phyloP scores from a whole-genome alignment of 2,797 vertebrate species.

The Enteromius trimaculatus region DNA sequence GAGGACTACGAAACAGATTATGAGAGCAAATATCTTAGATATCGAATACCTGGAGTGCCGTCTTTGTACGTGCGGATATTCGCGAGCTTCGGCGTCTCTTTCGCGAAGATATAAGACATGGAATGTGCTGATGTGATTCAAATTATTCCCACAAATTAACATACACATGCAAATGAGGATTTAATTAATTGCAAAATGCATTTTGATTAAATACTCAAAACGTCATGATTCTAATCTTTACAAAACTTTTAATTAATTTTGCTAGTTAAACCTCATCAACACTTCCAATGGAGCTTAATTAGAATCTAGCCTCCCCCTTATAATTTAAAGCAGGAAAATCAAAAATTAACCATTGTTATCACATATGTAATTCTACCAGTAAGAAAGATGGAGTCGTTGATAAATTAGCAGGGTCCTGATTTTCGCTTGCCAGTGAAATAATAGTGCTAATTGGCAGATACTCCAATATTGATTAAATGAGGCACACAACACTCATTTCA shows the following conservation, averaged over 20 bases:
- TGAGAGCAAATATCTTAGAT: constrained; percentile 62
- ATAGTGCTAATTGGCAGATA: constrained; percentile 82
- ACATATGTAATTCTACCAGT: constrained; percentile 78
- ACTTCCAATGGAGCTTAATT: constrained; percentile 82
- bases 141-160: constrained; percentile 76
- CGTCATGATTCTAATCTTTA: constrained; percentile 84
- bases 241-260: constrained; percentile 84
- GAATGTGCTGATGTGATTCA: constrained; percentile 69
- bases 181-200: constrained; percentile 80
- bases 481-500: constrained; percentile 76
- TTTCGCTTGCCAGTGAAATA: constrained; percentile 77
- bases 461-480: constrained; percentile 85
- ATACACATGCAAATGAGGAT: constrained; percentile 78
- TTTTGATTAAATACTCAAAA: constrained; percentile 85
- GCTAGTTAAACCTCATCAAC: constrained; percentile 83
- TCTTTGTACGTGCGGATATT: constrained; percentile 54
- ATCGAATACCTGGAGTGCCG: constrained; percentile 36
- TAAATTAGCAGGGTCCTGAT: constrained; percentile 75
- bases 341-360: constrained; percentile 82
- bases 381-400: constrained; percentile 73
- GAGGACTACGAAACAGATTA: constrained; percentile 71
- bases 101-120: constrained; percentile 29
- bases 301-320: constrained; percentile 68
- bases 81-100: not conserved
- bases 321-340: constrained; percentile 75